Base-by-base conservation (phyloP, 2,888 invertebrate genomes). In the Epirrita christyi region DNA sequence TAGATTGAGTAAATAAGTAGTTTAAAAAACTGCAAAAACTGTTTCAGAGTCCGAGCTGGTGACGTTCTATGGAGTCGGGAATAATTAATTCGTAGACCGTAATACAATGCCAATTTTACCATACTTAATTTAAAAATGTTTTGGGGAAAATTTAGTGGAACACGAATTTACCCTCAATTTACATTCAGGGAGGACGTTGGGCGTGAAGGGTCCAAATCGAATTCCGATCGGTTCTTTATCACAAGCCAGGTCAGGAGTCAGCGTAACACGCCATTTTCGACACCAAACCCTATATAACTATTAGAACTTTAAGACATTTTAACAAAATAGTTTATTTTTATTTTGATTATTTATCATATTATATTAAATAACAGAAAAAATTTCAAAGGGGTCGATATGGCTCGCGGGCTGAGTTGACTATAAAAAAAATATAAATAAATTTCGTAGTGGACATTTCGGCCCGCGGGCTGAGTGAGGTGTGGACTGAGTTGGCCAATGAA, bases 171-270 rank as follows among this genome's bases (percentile, higher is more conserved):
- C 79, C 83, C 83, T 76, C 83, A 71, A 88, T 88, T 90, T 88
- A 78, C 85, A 89, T 90, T 86, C 87, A 85, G 80, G 81, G 77
- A 86, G 83, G 87, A 85, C 77, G 78, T 52, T 73, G 78, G 76
- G 76, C 70, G 61, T 74, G 80, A 72, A 81, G 83, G 86, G 83
- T 76, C 84, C 74, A 86, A 87, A 90, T 89, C 86, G 88, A 90
- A 90, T 89, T 88, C 85, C 86, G 80, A 79, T 81, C 88, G 81
- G 82, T 86, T 85, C 81, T 83, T 78, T 76, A 80, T 77, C 79
- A 74, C 75, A 75, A 72, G 71, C 68, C 71, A 73, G 78, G 77
- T 79, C 76, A 78, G 73, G 68, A 74, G 76, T 73, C 73, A 72
- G 67, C 72, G 65, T 73, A 75, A 71, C 76, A 73, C 67, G 71